Evolutionary conservation across 2,888 invertebrate species (phyloP), one percentile per base, ranked within the genome.

Genomic region (Muscina levida): DNA sequence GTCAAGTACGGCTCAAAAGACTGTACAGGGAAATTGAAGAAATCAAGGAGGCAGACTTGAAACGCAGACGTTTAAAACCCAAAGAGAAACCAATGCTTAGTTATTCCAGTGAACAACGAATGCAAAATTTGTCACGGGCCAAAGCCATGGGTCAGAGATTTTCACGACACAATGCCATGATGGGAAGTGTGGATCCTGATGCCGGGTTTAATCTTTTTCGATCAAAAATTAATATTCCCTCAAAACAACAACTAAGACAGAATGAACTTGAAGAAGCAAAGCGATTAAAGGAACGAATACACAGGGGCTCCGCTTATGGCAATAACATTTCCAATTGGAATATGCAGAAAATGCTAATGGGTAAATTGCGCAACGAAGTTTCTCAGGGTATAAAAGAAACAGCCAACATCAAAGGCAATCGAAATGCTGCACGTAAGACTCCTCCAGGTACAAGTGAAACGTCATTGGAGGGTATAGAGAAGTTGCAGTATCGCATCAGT

Each of bases 21-120:
- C 79, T 88, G 1, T 88, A 88, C n/a, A 84, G 84, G 1, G 84
- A 88, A 13, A 88, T 88, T 31, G 87, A 86, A 59, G 85, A 87
- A 19, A 85, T 87, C 2, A 87, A 85, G 17, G 85, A 84, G n/a
- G 15, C 72, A 3, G 67, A 82, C 26, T 67, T 15, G 8, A 74
- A 82, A 13, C 19, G 37, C 59, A 56, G 46, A 42, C 76, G 67
- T 6, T 68, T 72, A 4, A 31, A 3, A 3, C 37, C 78, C 67
- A 37, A 6, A 1, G 66, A 78, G 68, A 26, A n/a, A 1, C 15
- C 31, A 11, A 44, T 37, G 8, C 37, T 13, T 0, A 82, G 72
- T 13, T 67, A 82, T 62, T 68, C 73, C 56, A 83, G 84, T 17
- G 13, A 75, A 73, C 10, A 72, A 68, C 87, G 88, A 0, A 6